phyloP scores from a whole-genome alignment of 2,888 invertebrate genomes.

The Andrena trimmerana region DNA sequence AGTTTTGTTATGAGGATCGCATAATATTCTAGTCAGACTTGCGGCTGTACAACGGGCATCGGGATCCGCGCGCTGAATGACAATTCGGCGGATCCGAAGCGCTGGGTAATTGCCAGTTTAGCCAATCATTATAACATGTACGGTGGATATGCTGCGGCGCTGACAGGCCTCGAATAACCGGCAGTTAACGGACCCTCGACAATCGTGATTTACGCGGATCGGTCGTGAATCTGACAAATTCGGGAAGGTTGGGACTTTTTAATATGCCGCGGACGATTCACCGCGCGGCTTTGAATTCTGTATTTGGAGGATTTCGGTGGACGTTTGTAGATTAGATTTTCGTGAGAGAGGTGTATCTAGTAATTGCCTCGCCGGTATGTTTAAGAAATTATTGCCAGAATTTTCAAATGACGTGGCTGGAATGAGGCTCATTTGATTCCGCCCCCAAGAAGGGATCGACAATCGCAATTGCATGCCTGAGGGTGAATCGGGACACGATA shows the following conservation, averaged over 20 bases:
- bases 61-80: constrained; percentile 81
- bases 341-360: too few relatives aligned
- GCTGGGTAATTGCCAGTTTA: constrained; percentile 84
- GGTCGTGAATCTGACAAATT: constrained; percentile 36
- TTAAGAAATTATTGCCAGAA: not conserved
- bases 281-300: not conserved
- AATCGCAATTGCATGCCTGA: constrained; percentile 26
- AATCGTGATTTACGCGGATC: constrained; percentile 61
- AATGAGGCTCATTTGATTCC: not conserved
- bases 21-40: constrained; percentile 83
- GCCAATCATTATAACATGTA: constrained; percentile 80
- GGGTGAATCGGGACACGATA: constrained; percentile 52
- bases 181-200: constrained; percentile 48
- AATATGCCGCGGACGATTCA: constrained; percentile 6
- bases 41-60: constrained; percentile 83
- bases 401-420: not conserved
- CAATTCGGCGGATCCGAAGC: constrained; percentile 78
- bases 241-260: constrained; percentile 1
- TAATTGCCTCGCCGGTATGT: not conserved
- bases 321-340: too few relatives aligned
- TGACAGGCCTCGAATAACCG: constrained; percentile 64
- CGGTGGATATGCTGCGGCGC: constrained; percentile 55
- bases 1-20: constrained; percentile 83
- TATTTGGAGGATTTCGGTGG: not conserved
- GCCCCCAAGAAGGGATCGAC: not conserved